phyloP scores from a whole-genome alignment of 2,888 invertebrate genomes.

The Clusia tigrina region DNA sequence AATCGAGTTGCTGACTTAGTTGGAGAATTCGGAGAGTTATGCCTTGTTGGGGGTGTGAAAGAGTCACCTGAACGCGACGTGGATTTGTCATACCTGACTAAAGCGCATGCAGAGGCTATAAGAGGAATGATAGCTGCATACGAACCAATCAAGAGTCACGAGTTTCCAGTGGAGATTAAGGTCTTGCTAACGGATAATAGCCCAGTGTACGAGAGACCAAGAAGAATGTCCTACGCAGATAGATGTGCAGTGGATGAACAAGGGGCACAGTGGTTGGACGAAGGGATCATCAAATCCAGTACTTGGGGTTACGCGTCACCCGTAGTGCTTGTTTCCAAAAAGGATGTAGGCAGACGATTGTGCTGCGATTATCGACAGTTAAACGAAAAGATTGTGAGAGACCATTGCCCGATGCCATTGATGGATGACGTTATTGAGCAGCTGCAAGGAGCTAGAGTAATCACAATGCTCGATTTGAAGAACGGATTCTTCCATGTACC shows the following conservation, averaged over 20 bases:
- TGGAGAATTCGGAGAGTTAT: no score
- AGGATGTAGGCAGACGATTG: conserved; percentile 22
- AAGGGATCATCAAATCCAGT: conserved; percentile 10
- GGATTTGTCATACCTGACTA: no score
- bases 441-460: conserved; percentile 27
- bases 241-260: conserved; percentile 21
- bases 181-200: conserved; percentile 18
- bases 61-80: no score
- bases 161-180: no score
- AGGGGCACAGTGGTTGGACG: conserved; percentile 16
- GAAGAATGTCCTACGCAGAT: conserved; percentile 17
- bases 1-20: no score
- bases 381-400: conserved; percentile 23
- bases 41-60: no score
- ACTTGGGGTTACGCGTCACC: conserved; percentile 24
- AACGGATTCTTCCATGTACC: conserved; percentile 36
- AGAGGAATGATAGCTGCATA: no score
- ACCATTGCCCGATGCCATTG: conserved; percentile 15
- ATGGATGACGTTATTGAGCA: conserved; percentile 13
- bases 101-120: no score
- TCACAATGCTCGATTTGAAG: conserved; percentile 29
- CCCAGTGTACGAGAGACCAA: conserved; percentile 21
- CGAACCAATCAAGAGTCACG: no score
- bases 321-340: conserved; percentile 24
- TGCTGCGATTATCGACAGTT: conserved; percentile 26